A percentile compares a stretch with the other conserved stretches of the same genome.
Evolutionary conservation across 2,888 invertebrate genomes (phyloP).

Genomic region (Dynastes grantii): DNA sequence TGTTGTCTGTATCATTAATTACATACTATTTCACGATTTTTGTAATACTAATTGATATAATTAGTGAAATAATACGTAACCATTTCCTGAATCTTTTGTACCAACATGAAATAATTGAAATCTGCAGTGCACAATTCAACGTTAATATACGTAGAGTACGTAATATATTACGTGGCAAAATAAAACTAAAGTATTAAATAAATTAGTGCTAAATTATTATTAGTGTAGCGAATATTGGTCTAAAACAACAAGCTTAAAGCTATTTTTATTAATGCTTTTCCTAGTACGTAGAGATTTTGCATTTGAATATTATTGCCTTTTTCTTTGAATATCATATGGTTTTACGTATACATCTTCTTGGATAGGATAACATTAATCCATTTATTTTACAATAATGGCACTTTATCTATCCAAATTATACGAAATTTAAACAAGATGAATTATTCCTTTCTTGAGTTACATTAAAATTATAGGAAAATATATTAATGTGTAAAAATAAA

Average conservation of each 20-base stretch:
- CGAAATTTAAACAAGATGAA: not conserved
- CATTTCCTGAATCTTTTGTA: not conserved
- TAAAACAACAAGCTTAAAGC: not conserved
- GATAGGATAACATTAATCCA: slow-evolving; percentile 4
- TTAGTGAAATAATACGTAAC: no score
- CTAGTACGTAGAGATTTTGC: slow-evolving; percentile 5
- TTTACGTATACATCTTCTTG: not conserved
- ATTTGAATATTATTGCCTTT: slow-evolving; percentile 29
- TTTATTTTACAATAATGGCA: not conserved
- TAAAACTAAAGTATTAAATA: not conserved
- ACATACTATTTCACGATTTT: no score
- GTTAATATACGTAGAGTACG: no score
- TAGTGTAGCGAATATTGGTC: not conserved
- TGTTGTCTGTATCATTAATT: no score
- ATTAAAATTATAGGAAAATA: not conserved
- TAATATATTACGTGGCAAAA: no score
- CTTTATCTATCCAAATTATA: slow-evolving; percentile 10
- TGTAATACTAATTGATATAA: no score
- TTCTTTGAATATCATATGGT: not conserved
- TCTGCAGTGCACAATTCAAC: no score
- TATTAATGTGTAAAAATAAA: slow-evolving; percentile 8
- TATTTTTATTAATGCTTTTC: not conserved
- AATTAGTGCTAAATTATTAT: not conserved
- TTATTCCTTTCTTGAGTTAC: not conserved
- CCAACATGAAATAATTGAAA: no score